phyloP scores from a whole-genome alignment of 2,888 invertebrate genomes.

The Scrobipalpa costella region DNA sequence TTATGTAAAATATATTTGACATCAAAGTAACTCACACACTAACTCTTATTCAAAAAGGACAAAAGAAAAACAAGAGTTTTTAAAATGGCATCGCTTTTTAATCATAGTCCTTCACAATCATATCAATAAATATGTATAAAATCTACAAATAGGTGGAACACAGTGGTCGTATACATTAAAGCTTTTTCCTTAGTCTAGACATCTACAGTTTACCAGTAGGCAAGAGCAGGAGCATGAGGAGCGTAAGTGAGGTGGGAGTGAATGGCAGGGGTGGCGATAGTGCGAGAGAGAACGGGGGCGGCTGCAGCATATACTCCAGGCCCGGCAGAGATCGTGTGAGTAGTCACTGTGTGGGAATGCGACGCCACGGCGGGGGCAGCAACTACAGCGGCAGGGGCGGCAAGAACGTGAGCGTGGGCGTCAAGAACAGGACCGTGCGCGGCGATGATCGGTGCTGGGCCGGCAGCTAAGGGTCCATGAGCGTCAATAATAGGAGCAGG shows the following conservation, averaged over 20 bases:
- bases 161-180: not conserved
- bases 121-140: not conserved
- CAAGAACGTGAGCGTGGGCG: constrained; percentile 35
- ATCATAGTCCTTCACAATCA: not conserved
- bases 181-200: not conserved
- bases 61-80: not conserved
- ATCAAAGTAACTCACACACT: too few relatives aligned
- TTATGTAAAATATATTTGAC: too few relatives aligned
- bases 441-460: too few relatives aligned
- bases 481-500: constrained; percentile 37
- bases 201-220: constrained; percentile 36
- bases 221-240: constrained; percentile 34
- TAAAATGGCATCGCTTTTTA: not conserved
- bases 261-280: constrained; percentile 35
- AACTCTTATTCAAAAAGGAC: too few relatives aligned
- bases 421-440: not conserved
- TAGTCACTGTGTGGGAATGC: constrained; percentile 36
- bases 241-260: constrained; percentile 25
- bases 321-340: constrained; percentile 31
- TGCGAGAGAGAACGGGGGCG: constrained; percentile 31
- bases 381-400: constrained; percentile 36
- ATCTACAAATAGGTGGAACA: not conserved
- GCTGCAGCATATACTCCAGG: constrained; percentile 40
- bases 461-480: constrained; percentile 30
- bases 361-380: constrained; percentile 35